A percentile compares a stretch with the other conserved stretches of the same genome.
phyloP scores from a whole-genome alignment of 2,888 invertebrate genomes.

The Aromia moschata region DNA sequence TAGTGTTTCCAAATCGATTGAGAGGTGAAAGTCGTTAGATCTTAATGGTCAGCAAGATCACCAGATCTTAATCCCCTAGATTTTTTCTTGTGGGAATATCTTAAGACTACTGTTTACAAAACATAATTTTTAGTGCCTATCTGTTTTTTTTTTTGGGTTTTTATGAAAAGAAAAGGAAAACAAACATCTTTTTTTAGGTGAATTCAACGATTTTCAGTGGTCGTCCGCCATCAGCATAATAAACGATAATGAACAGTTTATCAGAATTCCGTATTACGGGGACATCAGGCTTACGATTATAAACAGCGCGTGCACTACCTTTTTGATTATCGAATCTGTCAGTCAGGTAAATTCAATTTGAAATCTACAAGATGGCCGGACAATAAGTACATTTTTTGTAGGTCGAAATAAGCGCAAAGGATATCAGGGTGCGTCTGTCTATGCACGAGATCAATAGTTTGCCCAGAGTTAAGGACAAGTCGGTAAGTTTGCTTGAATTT shows the following conservation, averaged over 20 bases:
- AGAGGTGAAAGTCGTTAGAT: too few species aligned
- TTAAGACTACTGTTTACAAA: too few species aligned
- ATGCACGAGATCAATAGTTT: constrained; percentile 53
- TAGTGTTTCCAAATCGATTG: too few species aligned
- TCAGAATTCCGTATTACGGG: constrained; percentile 69
- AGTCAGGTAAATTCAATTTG: constrained; percentile 64
- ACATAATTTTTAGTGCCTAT: too few species aligned
- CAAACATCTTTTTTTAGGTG: constrained; percentile 27
- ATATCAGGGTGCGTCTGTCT: constrained; percentile 76
- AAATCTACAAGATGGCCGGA: background rate
- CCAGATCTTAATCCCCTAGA: too few species aligned
- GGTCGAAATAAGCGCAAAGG: constrained; percentile 82
- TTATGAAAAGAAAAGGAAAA: too few species aligned
- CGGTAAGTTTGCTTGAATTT: background rate
- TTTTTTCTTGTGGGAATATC: too few species aligned
- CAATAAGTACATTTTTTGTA: constrained; percentile 43
- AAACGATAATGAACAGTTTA: constrained; percentile 66
- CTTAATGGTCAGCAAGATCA: too few species aligned
- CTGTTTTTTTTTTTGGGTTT: too few species aligned
- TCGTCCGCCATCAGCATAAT: constrained; percentile 64
- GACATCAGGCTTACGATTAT: constrained; percentile 68
- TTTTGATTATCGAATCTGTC: constrained; percentile 67
- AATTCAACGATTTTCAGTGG: constrained; percentile 58
- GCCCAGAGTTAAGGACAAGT: constrained; percentile 17
- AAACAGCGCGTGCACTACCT: constrained; percentile 65